Conservation (phyloP, 37 sponge, comb jelly and placozoan genomes). For the Eunapius fragilis region DNA sequence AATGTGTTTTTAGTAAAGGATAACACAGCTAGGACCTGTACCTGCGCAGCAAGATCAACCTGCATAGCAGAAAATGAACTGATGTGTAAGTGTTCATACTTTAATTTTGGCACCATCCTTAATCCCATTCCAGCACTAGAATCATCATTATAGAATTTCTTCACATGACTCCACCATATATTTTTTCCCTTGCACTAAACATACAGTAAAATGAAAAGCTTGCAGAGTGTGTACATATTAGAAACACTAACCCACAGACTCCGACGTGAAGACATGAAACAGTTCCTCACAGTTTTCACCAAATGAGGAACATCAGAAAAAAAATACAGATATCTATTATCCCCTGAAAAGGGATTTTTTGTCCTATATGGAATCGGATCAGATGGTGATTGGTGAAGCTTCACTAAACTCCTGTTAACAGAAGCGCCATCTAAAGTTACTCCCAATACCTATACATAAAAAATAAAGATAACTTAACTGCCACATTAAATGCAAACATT, state of each 20-base stretch:
- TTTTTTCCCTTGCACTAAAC: conserved; percentile 1
- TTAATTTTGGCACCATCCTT: too few relatives aligned
- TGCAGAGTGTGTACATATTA: neutral
- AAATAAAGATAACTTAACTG: too few relatives aligned
- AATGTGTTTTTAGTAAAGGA: too few relatives aligned
- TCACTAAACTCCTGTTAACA: too few relatives aligned
- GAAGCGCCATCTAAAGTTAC: conserved; percentile 5
- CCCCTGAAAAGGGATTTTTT: neutral
- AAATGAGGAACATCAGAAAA: conserved; percentile 17
- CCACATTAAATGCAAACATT: too few relatives aligned
- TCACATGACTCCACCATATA: conserved; percentile 5
- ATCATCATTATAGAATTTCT: neutral
- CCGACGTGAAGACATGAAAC: neutral
- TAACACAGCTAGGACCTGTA: neutral
- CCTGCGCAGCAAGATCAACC: too few relatives aligned
- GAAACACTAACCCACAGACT: conserved; percentile 5
- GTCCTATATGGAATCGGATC: neutral
- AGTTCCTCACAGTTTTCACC: too few relatives aligned
- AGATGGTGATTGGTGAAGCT: too few relatives aligned
- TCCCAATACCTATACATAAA: conserved; percentile 1
- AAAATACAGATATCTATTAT: conserved; percentile 13
- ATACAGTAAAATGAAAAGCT: neutral
- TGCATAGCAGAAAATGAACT: too few relatives aligned
- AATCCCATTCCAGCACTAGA: neutral
- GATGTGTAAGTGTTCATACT: too few relatives aligned